Percentiles rank a stretch among this genome's conserved stretches.
These are phyloP conservation scores for Notolabrus celidotus DNA, from an alignment of 2,797 vertebrate species.

Conservation along the genomic window DNA sequence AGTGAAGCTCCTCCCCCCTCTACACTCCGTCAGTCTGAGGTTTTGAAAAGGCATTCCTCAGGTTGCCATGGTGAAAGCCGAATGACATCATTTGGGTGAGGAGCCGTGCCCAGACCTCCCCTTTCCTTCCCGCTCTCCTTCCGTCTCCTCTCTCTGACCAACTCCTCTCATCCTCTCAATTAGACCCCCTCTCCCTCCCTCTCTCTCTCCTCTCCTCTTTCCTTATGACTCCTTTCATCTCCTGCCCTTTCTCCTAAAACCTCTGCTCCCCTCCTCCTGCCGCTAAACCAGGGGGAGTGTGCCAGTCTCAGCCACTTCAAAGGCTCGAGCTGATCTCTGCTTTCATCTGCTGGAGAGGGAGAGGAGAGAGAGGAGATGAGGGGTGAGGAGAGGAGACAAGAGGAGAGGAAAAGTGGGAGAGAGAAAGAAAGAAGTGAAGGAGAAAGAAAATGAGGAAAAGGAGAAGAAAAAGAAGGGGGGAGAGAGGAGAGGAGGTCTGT, in stretches of 20 bases:
- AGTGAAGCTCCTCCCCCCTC: constrained; percentile 26
- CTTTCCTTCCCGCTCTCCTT: constrained; percentile 46
- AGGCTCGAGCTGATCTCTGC: constrained; percentile 76
- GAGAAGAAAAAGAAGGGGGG: constrained; percentile 13
- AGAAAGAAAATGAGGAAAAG: constrained; percentile 14
- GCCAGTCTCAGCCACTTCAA: constrained; percentile 80
- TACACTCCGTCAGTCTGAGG: constrained; percentile 35
- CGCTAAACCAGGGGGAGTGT: constrained; percentile 77
- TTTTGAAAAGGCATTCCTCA: constrained; percentile 79
- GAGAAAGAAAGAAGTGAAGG: constrained; percentile 14
- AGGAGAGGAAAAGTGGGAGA: constrained; percentile 17
- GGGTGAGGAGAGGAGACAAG: constrained; percentile 24
- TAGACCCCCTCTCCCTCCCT: constrained; percentile 58
- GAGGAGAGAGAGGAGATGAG: constrained; percentile 35
- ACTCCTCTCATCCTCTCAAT: constrained; percentile 74
- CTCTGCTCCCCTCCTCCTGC: constrained; percentile 69
- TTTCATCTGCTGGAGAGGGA: constrained; percentile 77
- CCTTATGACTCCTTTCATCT: constrained; percentile 72
- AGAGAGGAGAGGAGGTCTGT: constrained; percentile 6
- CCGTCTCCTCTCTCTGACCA: constrained; percentile 48
- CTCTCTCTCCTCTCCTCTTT: constrained; percentile 44
- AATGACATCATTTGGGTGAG: constrained; percentile 78
- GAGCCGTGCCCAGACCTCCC: constrained; percentile 64
- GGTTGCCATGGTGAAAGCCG: constrained; percentile 80
- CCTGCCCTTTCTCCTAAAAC: constrained; percentile 75